These are phyloP conservation scores for Zenarchopterus dispar DNA, from an alignment of 2,797 vertebrate species.

Conservation along the genomic window DNA sequence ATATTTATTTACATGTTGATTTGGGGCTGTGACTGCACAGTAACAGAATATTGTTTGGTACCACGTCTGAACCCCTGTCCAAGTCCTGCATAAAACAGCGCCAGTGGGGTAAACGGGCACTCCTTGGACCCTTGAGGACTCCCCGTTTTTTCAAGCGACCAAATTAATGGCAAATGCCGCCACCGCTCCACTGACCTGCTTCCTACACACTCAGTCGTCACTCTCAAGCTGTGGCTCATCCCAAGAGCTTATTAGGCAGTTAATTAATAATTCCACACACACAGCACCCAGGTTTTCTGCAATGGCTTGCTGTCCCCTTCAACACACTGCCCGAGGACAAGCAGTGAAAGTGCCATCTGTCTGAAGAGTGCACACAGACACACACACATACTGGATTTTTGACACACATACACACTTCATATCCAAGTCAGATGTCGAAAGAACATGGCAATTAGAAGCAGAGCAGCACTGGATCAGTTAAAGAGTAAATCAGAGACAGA, in stretches of 20 bases:
- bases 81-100: background rate
- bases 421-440: conserved; percentile 12
- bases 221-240: conserved; percentile 22
- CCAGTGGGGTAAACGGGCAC: background rate
- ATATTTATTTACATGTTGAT: too few species aligned
- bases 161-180: conserved; percentile 24
- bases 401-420: conserved; percentile 26
- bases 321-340: conserved; percentile 18
- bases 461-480: conserved; percentile 22
- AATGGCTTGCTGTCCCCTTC: conserved; percentile 11
- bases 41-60: too few species aligned
- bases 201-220: conserved; percentile 20
- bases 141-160: conserved; percentile 18
- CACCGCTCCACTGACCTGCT: conserved; percentile 38
- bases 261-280: conserved; percentile 37
- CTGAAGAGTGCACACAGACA: too few species aligned
- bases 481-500: conserved; percentile 51
- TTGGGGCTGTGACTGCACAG: too few species aligned
- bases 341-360: conserved; percentile 13
- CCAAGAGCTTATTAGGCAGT: conserved; percentile 30
- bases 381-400: background rate
- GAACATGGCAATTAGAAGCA: conserved; percentile 15
- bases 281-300: conserved; percentile 24
- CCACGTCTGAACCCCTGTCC: too few species aligned
- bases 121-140: conserved; percentile 1